Evolutionary conservation across 2,113 vertebrate genomes (phyloP).

Genomic region (Meriones unguiculatus): DNA sequence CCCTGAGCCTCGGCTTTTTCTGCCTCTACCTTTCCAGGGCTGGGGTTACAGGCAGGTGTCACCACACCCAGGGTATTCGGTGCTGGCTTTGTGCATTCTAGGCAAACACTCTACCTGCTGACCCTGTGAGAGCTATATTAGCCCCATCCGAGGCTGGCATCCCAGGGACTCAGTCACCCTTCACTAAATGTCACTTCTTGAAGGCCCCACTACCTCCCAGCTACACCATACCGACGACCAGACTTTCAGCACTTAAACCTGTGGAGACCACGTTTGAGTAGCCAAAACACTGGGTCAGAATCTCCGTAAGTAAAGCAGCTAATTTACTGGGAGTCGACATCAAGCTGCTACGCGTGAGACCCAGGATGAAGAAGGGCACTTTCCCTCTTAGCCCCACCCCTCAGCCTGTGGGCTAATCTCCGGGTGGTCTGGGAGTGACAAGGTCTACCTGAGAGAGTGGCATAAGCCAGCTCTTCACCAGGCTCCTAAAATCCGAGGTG

Average conservation of each 20-base stretch:
- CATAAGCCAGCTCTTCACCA: neutral
- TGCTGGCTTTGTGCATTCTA: neutral
- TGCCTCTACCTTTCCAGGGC: neutral
- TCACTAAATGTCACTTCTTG: neutral
- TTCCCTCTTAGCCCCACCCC: neutral
- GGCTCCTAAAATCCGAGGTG: neutral
- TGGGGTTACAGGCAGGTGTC: neutral
- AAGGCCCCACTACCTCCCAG: neutral
- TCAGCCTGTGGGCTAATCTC: neutral
- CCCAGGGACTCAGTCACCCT: neutral
- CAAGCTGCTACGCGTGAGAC: neutral
- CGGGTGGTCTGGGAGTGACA: neutral
- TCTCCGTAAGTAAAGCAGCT: neutral
- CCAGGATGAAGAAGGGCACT: neutral
- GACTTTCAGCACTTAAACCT: neutral
- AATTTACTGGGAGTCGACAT: too few species aligned
- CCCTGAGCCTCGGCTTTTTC: neutral
- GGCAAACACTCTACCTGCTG: neutral
- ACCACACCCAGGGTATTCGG: neutral
- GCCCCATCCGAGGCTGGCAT: neutral
- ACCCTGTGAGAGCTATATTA: neutral
- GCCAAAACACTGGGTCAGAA: neutral
- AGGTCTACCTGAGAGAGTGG: neutral
- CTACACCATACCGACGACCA: neutral
- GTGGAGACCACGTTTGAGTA: neutral